Percentiles rank a stretch among this genome's conserved stretches.
These are phyloP conservation scores for Eulemur coronatus DNA, from an alignment of 2,797 vertebrate species.

Conservation along the genomic window DNA sequence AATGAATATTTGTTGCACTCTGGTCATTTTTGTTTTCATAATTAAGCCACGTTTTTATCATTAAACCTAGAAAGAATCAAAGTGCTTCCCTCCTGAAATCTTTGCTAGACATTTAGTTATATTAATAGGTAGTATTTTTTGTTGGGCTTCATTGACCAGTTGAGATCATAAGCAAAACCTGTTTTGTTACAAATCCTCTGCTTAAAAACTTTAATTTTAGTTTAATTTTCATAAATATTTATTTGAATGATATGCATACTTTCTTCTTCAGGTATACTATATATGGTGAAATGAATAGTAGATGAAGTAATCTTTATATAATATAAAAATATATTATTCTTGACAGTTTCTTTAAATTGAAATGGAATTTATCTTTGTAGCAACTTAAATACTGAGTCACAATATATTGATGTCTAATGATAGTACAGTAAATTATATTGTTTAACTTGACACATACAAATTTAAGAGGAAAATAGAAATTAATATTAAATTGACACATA, in stretches of 20 bases:
- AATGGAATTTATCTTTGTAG: slow-evolving; percentile 28
- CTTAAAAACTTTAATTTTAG: slow-evolving; percentile 29
- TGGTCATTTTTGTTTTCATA: not conserved
- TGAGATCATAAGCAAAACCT: not conserved
- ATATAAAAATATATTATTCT: not conserved
- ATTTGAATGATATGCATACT: not conserved
- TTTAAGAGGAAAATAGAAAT: slow-evolving; percentile 6
- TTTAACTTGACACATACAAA: not conserved
- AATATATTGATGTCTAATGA: not conserved
- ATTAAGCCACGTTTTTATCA: not conserved
- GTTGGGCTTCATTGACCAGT: not conserved
- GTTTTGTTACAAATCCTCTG: not conserved
- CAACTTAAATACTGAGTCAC: not conserved
- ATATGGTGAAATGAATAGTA: not conserved
- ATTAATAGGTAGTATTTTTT: not conserved
- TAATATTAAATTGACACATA: not conserved
- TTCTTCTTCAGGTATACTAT: not conserved
- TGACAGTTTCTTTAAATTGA: slow-evolving; percentile 1
- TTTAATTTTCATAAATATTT: slow-evolving; percentile 32
- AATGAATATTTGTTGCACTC: not conserved
- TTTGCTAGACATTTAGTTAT: not conserved
- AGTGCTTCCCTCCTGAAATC: not conserved
- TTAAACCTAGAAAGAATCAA: not conserved
- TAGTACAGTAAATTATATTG: not conserved
- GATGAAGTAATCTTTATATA: not conserved